Percentiles rank a stretch among this genome's conserved stretches.
Evolutionary conservation across 2,113 vertebrate genomes (phyloP).

Genomic region (Acrocephalus kingi): DNA sequence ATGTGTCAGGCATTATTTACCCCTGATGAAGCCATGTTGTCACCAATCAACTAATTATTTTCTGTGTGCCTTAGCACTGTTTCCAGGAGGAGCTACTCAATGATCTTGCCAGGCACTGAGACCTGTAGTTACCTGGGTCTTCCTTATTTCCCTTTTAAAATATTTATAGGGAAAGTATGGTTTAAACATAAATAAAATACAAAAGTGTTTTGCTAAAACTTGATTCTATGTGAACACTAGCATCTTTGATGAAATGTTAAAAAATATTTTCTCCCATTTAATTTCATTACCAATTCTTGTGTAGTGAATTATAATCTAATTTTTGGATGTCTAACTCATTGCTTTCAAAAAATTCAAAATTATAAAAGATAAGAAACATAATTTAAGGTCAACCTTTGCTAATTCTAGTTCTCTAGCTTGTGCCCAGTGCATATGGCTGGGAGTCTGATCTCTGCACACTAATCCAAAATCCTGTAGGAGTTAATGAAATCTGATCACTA

Average conservation of each 20-base stretch:
- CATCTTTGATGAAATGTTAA: neutral
- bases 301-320: neutral
- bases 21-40: neutral
- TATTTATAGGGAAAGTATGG: neutral
- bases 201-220: neutral
- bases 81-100: neutral
- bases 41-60: neutral
- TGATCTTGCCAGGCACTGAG: neutral
- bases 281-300: neutral
- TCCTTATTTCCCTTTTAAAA: neutral
- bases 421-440: neutral
- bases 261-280: neutral
- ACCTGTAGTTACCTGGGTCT: neutral
- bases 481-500: slow-evolving; percentile 2
- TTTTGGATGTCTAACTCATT: neutral
- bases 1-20: neutral
- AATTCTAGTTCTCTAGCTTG: neutral
- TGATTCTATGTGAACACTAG: fast-evolving
- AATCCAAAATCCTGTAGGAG: neutral
- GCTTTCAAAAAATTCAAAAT: neutral
- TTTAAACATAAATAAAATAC: neutral
- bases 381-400: neutral
- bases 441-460: neutral
- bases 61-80: neutral
- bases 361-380: neutral